These are phyloP conservation scores for Pempheris klunzingeri DNA, from an alignment of 2,797 vertebrate genomes.

Conservation along the genomic window DNA sequence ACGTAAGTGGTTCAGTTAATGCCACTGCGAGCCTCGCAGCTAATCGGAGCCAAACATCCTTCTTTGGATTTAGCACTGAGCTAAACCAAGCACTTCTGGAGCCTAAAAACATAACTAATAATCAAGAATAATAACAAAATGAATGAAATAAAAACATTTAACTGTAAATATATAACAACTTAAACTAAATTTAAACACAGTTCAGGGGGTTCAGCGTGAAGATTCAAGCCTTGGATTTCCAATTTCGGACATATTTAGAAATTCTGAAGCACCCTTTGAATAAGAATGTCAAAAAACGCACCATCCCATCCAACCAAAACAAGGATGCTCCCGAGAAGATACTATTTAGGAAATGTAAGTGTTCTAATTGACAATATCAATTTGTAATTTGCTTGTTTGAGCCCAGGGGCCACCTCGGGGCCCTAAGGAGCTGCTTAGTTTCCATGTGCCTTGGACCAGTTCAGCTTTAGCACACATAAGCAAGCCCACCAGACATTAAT, in stretches of 20 bases:
- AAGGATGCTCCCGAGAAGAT: neutral
- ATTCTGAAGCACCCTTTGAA: neutral
- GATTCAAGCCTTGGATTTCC: neutral
- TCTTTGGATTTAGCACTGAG: conserved; percentile 1
- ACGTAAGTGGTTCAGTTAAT: conserved; percentile 50
- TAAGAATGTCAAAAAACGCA: neutral
- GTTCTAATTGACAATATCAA: neutral
- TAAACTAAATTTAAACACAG: too few species aligned
- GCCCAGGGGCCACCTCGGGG: neutral
- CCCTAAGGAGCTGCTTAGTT: neutral
- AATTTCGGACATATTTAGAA: neutral
- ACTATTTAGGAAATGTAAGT: neutral
- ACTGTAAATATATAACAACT: too few species aligned
- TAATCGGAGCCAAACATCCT: conserved; percentile 37
- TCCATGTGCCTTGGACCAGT: neutral
- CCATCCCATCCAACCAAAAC: neutral
- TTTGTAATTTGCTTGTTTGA: neutral
- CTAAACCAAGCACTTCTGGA: conserved; percentile 1
- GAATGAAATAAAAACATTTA: neutral
- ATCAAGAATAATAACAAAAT: neutral
- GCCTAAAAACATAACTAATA: neutral
- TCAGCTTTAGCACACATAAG: conserved; percentile 1
- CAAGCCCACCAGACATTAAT: neutral
- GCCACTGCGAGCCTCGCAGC: conserved; percentile 3
- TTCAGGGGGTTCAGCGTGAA: neutral